Evolutionary conservation across 2,888 invertebrate genomes (phyloP), one percentile per base, ranked within the genome.

Genomic region (Drosophila antonietae): DNA sequence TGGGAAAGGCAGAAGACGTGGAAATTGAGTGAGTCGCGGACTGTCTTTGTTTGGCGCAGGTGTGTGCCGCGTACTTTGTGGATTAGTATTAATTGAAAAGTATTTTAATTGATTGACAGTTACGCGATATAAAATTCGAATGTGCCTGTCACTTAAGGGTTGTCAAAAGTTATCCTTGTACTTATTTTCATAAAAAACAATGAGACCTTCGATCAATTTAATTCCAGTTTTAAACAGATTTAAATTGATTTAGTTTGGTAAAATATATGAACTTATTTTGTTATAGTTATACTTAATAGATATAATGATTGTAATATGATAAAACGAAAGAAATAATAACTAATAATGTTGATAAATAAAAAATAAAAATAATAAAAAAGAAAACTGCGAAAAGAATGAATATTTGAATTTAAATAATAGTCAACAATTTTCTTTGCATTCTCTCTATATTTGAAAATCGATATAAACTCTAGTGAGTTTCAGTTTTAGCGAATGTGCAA

Each of bases 81-180:
- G 31, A 43, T 65, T 61, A 64, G 52, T 58, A 52, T 75, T 68
- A 68, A 78, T 75, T 79, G 60, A 46, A 79, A 62, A 43, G 33
- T 41, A 60, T 60, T 75, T 63, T 49, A 75, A 63, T 57, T 75
- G 76, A 77, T 70, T 77, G 75, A 77, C 79, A 79, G 62, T 18
- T 15, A 39, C 15, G 18, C 15, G 37, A 58, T 31, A 46, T 28
- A 18, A 58, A 41, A 28, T 28, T 37, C 9, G 15, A 51, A 46
- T 51, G 31, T 46, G 33, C 49, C 56, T 64, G 14, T 43, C 31
- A 51, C 31, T 18, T 12, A 46, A 52, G 9, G 20, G 53, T n/a
- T 39, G 9, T 12, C 7, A 10, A 20, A 20, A 12, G 20, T 15
- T 20, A 1, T 9, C 8, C 14, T 20, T 52, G 14, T 9, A 37